Base-by-base conservation (phyloP, 2,888 invertebrate species). In the Drosophila longiperda region DNA sequence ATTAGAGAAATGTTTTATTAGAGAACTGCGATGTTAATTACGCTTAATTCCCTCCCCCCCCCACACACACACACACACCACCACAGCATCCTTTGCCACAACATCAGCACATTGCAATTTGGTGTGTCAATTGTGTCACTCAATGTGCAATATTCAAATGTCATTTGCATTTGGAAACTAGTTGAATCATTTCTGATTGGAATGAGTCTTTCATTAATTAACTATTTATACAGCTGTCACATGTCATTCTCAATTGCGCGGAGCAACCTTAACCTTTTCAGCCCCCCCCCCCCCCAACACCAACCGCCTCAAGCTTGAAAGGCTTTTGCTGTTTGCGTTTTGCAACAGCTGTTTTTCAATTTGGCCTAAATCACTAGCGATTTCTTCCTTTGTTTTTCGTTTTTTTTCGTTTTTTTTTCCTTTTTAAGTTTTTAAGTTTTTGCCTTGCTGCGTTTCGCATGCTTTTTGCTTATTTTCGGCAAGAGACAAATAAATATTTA, bases 401-500 rank as follows among this genome's bases (percentile, higher is more conserved):
- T 17, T 26, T 29, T 9, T 1, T 54, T 29, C 29, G 6, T 26
- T 23, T 66, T 20, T 49, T 60, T n/a, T n/a, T n/a, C n/a, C n/a
- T n/a, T n/a, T n/a, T n/a, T n/a, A n/a, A n/a, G 26, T 26, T 17
- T 26, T 29, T 64, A 23, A 29, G 29, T 29, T 29, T 29, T 58
- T 65, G 29, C 36, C 34, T 59, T 45, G 42, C 38, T 62, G 64
- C 58, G 50, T 45, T 64, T 66, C 57, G 40, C 29, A 63, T 62
- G 23, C n/a, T 29, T 1, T 66, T n/a, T 55, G 59, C 61, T 53
- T 59, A 38, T 40, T 67, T 65, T 62, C 23, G 57, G 52, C 65
- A 53, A 58, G 65, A 64, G 65, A 64, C 61, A 83, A 81, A 81
- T 75, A 75, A 61, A 75, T 66, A 68, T 80, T 64, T 75, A 33